Evolutionary conservation across 2,113 vertebrate genomes (phyloP), one percentile per base, ranked within the genome.

Genomic region (Cheirogaleus medius): DNA sequence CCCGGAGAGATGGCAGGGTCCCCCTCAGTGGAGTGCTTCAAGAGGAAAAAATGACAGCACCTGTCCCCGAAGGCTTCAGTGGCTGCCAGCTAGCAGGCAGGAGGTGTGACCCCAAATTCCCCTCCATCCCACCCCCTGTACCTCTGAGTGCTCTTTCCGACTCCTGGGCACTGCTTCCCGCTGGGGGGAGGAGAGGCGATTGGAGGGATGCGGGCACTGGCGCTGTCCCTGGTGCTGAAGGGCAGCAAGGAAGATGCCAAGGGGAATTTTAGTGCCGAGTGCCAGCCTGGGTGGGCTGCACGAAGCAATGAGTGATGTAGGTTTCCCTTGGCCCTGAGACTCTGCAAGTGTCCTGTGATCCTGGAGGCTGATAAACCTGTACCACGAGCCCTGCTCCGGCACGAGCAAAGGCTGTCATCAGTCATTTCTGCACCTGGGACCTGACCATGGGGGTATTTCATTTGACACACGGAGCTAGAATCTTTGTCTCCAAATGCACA

Each of bases 211-310:
- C 0, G 1, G 8, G 47, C 0, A 47, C 25, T 3, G 42, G 60
- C 1, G 29, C 76, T 97, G 87, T 90, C 80, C 81, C 21, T 85
- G 83, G 96, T 96, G 34, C 95, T 91, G 87, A 92, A 60, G 2
- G 0, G 3, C 39, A 12, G 49, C 64, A 20, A 0, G 1, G 8
- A 9, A 27, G 34, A 7, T 1, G 3, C 25, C 21, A 3, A 34
- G 49, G 39, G 34, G 10, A 3, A 18, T 9, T 23, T 68, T 1
- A 34, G 37, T 2, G 18, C 66, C 7, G 20, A 52, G 17, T 2
- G 44, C 56, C 4, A 63, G 32, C 68, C 18, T 10, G 39, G 10
- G 25, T 37, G n/a, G 58, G 83, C 56, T 44, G 15, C 5, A 2
- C 0, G 17, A 58, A 34, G 37, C 32, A 15, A 14, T 1, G 42